Evolutionary conservation across 1,140 invertebrate genomes (phyloP), one percentile per base, ranked within the genome.

Genomic region (Whitmania pigra): DNA sequence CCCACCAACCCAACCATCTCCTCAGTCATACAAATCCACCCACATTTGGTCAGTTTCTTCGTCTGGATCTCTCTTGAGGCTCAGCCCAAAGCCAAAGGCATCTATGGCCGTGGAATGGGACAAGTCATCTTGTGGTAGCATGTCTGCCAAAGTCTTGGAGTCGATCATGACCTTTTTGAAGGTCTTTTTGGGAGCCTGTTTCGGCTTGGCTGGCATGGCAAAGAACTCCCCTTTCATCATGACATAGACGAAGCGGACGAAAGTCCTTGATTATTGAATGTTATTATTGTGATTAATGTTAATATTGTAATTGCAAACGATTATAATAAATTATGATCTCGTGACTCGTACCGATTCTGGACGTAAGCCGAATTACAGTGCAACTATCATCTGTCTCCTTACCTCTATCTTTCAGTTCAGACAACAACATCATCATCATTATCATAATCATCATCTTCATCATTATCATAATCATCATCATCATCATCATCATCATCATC

Each of bases 181-280:
- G 18, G 17, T 22, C 69, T 73, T 71, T 54, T 53, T 66, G 2
- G 54, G 54, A 27, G 43, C 25, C 43, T 72, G n/a, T 31, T 27
- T 5, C 6, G 71, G 11, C n/a, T 72, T 71, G 5, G 73, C 4
- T 11, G 69, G 69, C 6, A n/a, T 36, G 36, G 49, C 66, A 71
- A 57, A 73, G 69, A 54, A 72, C 2, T 82, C 80, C 57, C 81
- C 81, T 76, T 78, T 80, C 81, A 82, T 82, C 80, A 82, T 81
- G 76, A 80, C 80, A 36, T 80, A 73, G 13, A 82, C 73, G 74
- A 80, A 82, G 67, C 78, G 77, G 69, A 79, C 69, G 40, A 82
- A 75, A 13, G 80, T 81, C 78, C 81, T 82, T 49, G 43, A 49
- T 4, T 11, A 49, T 15, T 49, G 13, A 17, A 11, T 7, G 9